Conservation (phyloP, 1,140 invertebrate species). For the Halyomorpha halys region DNA sequence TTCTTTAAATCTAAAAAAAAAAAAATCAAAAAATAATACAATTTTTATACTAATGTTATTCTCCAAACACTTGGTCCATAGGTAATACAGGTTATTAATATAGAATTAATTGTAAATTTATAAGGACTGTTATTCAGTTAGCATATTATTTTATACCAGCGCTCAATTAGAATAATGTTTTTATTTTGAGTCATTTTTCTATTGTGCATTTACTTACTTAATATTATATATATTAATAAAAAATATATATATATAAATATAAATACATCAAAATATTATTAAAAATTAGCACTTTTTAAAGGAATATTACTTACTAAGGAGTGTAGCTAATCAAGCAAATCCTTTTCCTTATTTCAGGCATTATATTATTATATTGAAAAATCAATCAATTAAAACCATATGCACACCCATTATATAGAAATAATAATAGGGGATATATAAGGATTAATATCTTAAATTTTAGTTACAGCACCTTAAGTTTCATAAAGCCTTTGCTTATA, state of each 20-base stretch:
- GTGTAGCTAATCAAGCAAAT: conserved; percentile 14
- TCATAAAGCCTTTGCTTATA: conserved; percentile 9
- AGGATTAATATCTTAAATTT: too few relatives aligned
- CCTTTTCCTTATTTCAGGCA: not conserved
- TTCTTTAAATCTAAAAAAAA: conserved; percentile 25
- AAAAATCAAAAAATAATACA: conserved; percentile 22
- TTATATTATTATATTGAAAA: too few relatives aligned
- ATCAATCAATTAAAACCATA: too few relatives aligned
- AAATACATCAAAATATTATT: conserved; percentile 6
- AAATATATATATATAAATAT: conserved; percentile 1
- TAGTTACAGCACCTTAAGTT: too few relatives aligned
- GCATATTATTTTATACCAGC: conserved; percentile 18
- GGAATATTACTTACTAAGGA: conserved; percentile 9
- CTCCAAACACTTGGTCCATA: conserved; percentile 27
- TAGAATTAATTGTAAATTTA: conserved; percentile 22
- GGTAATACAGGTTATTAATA: conserved; percentile 27
- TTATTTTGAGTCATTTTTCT: conserved; percentile 13
- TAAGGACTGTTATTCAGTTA: conserved; percentile 28
- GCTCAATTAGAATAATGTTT: conserved; percentile 25
- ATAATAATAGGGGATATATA: too few relatives aligned
- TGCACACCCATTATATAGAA: too few relatives aligned
- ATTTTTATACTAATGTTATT: conserved; percentile 28
- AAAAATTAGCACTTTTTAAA: conserved; percentile 2
- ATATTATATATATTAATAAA: conserved; percentile 2
- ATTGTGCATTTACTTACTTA: conserved; percentile 18